These are phyloP conservation scores for Pangasianodon gigas DNA, from an alignment of 2,113 vertebrate genomes.

Conservation along the genomic window DNA sequence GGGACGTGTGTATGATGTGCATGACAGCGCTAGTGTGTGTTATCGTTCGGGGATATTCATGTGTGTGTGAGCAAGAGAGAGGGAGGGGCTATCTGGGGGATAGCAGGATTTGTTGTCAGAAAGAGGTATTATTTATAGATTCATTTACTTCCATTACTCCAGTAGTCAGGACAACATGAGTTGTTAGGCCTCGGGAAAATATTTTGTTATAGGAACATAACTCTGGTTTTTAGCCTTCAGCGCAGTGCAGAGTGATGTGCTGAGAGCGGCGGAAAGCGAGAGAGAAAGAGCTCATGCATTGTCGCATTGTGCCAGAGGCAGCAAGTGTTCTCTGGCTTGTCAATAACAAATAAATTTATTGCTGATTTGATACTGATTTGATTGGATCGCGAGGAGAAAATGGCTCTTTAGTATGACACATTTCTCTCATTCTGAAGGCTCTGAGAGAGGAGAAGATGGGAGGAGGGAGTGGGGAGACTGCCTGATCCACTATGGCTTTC, in stretches of 20 bases:
- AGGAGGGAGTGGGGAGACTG: not conserved
- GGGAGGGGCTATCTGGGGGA: constrained; percentile 1
- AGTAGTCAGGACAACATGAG: constrained; percentile 59
- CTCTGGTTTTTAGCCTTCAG: constrained; percentile 58
- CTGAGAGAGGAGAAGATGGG: constrained; percentile 37
- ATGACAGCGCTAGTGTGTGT: constrained; percentile 36
- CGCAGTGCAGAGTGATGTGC: constrained; percentile 51
- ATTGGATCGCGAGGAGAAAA: constrained; percentile 67
- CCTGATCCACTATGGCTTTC: constrained; percentile 20
- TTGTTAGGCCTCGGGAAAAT: constrained; percentile 59
- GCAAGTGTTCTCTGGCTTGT: constrained; percentile 59
- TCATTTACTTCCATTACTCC: constrained; percentile 61
- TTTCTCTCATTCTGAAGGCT: constrained; percentile 68
- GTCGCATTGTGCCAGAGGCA: constrained; percentile 52
- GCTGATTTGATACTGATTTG: constrained; percentile 73
- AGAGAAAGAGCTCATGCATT: constrained; percentile 53
- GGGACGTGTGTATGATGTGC: constrained; percentile 36
- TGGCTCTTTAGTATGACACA: constrained; percentile 59
- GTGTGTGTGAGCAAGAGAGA: constrained; percentile 24
- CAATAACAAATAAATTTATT: constrained; percentile 68
- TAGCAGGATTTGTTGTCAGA: constrained; percentile 57
- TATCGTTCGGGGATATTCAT: constrained; percentile 13
- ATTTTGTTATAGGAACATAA: constrained; percentile 62
- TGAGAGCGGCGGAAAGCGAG: constrained; percentile 33
- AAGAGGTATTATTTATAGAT: constrained; percentile 62